These are phyloP conservation scores for Liolophura sinensis DNA, from an alignment of 1,140 invertebrate genomes.

Conservation along the genomic window DNA sequence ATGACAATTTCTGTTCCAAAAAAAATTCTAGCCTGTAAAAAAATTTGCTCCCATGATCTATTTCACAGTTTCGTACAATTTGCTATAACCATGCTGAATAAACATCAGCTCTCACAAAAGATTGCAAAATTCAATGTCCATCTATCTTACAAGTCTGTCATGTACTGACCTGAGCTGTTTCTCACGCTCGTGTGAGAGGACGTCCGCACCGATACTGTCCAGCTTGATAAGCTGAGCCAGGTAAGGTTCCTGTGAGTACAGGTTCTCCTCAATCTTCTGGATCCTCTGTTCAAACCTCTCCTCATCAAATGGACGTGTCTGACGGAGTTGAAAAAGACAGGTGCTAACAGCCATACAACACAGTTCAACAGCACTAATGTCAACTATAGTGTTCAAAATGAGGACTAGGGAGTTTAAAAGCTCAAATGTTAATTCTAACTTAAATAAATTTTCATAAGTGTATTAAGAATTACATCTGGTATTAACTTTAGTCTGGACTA, in stretches of 20 bases:
- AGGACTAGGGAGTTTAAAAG: too few species aligned
- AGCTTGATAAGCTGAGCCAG: constrained; percentile 49
- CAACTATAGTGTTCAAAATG: too few species aligned
- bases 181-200: constrained; percentile 45
- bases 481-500: too few species aligned
- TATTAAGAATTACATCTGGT: too few species aligned
- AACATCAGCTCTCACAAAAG: background rate
- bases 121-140: background rate
- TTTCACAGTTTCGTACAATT: background rate
- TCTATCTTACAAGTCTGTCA: background rate
- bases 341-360: too few species aligned
- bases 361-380: too few species aligned
- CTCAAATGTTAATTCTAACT: background rate
- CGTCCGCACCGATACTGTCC: constrained; percentile 38
- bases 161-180: constrained; percentile 43
- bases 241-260: constrained; percentile 47
- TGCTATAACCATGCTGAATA: background rate
- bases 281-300: constrained; percentile 42
- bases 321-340: too few species aligned
- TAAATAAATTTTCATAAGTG: too few species aligned
- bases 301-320: constrained; percentile 13
- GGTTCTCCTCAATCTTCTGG: constrained; percentile 51
- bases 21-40: background rate
- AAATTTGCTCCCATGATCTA: background rate
- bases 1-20: background rate